Conservation (phyloP, 2,113 vertebrate species). For the Piaya cayana region DNA sequence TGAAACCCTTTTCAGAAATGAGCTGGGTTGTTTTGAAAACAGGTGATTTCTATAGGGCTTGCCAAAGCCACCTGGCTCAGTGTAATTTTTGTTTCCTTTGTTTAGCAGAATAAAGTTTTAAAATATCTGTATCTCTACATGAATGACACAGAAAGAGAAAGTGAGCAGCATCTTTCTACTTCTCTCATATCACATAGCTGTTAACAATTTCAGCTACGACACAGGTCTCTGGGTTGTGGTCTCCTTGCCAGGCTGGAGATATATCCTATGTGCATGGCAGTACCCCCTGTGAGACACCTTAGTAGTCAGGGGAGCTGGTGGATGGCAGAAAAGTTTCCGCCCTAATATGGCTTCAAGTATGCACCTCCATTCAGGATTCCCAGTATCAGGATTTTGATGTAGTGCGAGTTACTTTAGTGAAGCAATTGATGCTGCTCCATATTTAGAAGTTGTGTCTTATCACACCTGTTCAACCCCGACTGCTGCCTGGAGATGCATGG, state of each 20-base stretch:
- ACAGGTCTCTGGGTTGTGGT: background rate
- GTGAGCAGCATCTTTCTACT: background rate
- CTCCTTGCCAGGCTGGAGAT: background rate
- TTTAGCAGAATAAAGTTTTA: background rate
- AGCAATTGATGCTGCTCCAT: background rate
- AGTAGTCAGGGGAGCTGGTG: background rate
- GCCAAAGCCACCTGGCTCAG: background rate
- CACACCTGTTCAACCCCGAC: background rate
- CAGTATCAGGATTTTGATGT: background rate
- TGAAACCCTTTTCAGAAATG: background rate
- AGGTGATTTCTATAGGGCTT: rapidly evolving
- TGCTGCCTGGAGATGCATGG: background rate
- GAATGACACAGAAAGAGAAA: background rate
- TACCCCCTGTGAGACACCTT: background rate
- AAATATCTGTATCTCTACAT: background rate
- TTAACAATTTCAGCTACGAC: background rate
- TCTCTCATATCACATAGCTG: background rate
- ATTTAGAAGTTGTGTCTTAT: background rate
- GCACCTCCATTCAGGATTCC: background rate
- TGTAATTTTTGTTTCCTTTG: background rate
- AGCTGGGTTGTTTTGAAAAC: background rate
- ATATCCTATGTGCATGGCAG: rapidly evolving
- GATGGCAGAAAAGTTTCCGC: background rate
- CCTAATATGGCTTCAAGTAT: background rate
- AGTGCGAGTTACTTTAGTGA: background rate